These are phyloP conservation scores for Crenichthys baileyi DNA, from an alignment of 2,797 vertebrate species.

Conservation along the genomic window DNA sequence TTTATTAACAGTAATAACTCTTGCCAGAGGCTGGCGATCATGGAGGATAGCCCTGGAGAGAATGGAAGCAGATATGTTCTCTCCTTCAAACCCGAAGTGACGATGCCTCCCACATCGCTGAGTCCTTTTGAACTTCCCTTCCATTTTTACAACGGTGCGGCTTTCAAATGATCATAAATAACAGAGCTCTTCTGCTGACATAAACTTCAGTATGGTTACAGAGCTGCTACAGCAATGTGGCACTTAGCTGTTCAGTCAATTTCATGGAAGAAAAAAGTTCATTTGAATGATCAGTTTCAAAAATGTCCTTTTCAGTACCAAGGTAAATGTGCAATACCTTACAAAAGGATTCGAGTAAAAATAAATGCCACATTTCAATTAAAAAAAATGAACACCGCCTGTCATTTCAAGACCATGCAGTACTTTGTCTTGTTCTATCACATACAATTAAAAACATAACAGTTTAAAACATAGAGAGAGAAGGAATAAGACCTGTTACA, in stretches of 20 bases:
- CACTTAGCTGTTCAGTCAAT: not conserved
- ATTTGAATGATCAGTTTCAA: no score
- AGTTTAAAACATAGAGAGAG: no score
- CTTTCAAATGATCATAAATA: not conserved
- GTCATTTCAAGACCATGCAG: no score
- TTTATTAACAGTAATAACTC: not conserved
- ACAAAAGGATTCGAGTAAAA: no score
- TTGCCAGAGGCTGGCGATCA: slow-evolving; percentile 85
- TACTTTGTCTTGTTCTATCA: no score
- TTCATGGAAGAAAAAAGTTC: not conserved
- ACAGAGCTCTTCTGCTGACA: not conserved
- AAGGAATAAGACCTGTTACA: no score
- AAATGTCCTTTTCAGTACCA: no score
- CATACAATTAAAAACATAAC: no score
- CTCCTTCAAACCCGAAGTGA: slow-evolving; percentile 79
- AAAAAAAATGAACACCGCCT: no score
- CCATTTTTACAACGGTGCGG: slow-evolving; percentile 90
- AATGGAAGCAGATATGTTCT: slow-evolving; percentile 86
- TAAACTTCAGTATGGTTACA: not conserved
- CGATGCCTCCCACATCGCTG: slow-evolving; percentile 45
- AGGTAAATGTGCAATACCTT: no score
- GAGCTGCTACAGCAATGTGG: not conserved
- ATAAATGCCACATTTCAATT: no score
- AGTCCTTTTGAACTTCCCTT: slow-evolving; percentile 85
- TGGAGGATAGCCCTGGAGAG: slow-evolving; percentile 89